Conservation (phyloP, 1,140 invertebrate genomes). For the Lithobius niger region DNA sequence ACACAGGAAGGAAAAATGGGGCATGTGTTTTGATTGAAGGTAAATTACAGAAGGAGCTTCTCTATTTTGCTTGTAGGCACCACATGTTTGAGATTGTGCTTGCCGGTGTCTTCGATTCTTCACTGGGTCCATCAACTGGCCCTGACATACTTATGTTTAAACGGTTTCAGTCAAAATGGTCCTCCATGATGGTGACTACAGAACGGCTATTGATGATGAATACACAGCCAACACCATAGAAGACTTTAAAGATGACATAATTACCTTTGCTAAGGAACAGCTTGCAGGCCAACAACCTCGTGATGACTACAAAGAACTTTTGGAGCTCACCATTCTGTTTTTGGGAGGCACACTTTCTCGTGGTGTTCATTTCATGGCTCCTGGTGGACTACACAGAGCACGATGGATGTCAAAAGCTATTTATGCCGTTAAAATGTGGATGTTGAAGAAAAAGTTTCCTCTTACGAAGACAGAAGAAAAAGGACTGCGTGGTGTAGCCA, state of each 20-base stretch:
- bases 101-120: constrained; percentile 11
- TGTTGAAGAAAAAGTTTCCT: constrained; percentile 25
- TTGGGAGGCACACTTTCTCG: constrained; percentile 23
- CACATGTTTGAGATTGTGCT: constrained; percentile 17
- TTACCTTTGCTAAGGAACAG: constrained; percentile 11
- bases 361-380: constrained; percentile 26
- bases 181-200: constrained; percentile 12
- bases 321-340: constrained; percentile 31
- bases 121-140: constrained; percentile 9
- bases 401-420: constrained; percentile 31
- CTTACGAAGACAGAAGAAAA: constrained; percentile 21
- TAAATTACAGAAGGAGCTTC: constrained; percentile 19
- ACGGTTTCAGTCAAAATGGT: constrained; percentile 13
- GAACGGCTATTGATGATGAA: constrained; percentile 15
- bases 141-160: constrained; percentile 15
- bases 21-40: constrained; percentile 22
- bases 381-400: constrained; percentile 26
- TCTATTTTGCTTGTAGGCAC: constrained; percentile 17
- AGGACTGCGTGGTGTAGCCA: constrained; percentile 20
- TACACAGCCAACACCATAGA: constrained; percentile 6
- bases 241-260: constrained; percentile 11
- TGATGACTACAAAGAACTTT: constrained; percentile 30
- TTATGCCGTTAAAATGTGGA: constrained; percentile 30
- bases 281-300: constrained; percentile 15
- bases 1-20: constrained; percentile 16